phyloP scores from a whole-genome alignment of 1,140 invertebrate species.

The Cydia splendana region DNA sequence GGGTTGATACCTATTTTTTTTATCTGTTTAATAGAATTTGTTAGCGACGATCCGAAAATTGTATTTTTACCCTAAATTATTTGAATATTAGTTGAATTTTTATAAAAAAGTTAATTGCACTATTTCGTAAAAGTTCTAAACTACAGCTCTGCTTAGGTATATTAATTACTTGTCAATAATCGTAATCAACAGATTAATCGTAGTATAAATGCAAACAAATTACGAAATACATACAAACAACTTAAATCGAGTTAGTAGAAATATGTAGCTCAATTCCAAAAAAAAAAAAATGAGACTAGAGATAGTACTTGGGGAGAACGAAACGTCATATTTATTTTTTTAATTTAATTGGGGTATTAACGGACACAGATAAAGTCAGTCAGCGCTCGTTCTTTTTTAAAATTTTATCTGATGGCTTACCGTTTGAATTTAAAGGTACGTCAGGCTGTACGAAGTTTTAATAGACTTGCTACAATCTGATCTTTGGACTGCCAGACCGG shows the following conservation, averaged over 20 bases:
- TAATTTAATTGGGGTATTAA: conserved; percentile 76
- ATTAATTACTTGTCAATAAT: no score
- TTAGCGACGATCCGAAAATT: no score
- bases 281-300: conserved; percentile 34
- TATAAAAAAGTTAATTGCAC: no score
- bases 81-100: no score
- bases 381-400: conserved; percentile 56
- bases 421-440: conserved; percentile 76
- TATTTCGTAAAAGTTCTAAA: no score
- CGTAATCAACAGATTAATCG: no score
- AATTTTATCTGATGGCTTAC: conserved; percentile 75
- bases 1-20: no score
- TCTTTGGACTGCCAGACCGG: conserved; percentile 41
- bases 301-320: conserved; percentile 44
- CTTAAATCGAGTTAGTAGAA: no score
- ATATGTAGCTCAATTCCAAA: not conserved
- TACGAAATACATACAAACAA: no score
- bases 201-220: not conserved
- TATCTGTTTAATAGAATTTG: no score
- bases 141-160: no score
- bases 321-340: conserved; percentile 66
- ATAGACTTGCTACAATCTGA: conserved; percentile 74
- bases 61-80: no score
- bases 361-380: conserved; percentile 71
- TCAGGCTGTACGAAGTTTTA: conserved; percentile 74